These are phyloP conservation scores for Macrotus californicus DNA, from an alignment of 2,113 vertebrate species.

Conservation along the genomic window DNA sequence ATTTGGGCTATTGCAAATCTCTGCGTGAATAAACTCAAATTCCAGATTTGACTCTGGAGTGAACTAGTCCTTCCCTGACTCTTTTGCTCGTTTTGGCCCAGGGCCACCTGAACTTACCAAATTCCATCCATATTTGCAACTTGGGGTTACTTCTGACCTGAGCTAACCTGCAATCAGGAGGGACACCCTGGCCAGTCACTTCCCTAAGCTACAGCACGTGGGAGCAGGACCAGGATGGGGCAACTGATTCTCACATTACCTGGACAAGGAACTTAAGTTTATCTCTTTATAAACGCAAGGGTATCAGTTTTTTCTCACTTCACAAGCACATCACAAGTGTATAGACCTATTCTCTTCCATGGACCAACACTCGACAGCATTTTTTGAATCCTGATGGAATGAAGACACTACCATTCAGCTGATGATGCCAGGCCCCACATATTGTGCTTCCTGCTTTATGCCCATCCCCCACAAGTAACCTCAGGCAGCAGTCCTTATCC, in stretches of 20 bases:
- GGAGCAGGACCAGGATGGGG: not conserved
- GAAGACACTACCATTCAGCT: not conserved
- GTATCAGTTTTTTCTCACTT: not conserved
- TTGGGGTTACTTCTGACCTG: not conserved
- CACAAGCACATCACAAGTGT: not conserved
- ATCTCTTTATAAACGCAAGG: not conserved
- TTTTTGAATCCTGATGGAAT: not conserved
- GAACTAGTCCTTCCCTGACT: not conserved
- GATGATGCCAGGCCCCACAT: not conserved
- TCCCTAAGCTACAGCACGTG: not conserved
- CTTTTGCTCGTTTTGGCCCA: not conserved
- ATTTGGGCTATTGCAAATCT: not conserved
- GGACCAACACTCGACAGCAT: not conserved
- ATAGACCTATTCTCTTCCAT: not conserved
- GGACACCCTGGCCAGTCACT: not conserved
- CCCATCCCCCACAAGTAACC: conserved; percentile 68
- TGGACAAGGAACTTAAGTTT: not conserved
- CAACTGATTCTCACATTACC: not conserved
- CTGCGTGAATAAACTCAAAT: conserved; percentile 11
- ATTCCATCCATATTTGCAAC: not conserved
- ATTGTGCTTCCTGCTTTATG: not conserved
- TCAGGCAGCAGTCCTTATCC: conserved; percentile 60
- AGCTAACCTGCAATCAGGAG: not conserved
- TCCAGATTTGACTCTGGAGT: not conserved
- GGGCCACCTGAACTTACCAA: not conserved